phyloP scores from a whole-genome alignment of 2,113 vertebrate species.

The Girardinichthys multiradiatus region DNA sequence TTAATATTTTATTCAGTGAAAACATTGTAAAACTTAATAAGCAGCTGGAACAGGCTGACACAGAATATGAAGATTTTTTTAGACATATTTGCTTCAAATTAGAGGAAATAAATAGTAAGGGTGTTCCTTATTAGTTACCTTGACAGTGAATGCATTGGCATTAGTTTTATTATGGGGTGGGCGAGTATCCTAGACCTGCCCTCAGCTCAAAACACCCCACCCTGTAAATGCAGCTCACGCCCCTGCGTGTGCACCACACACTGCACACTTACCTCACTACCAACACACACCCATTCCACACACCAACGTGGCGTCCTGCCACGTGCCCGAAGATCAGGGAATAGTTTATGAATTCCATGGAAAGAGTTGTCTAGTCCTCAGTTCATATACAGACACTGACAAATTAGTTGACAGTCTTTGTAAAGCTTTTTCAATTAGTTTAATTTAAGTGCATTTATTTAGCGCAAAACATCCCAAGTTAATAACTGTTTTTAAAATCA shows the following conservation, averaged over 20 bases:
- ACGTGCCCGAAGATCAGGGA: constrained; percentile 43
- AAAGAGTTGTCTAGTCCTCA: constrained; percentile 51
- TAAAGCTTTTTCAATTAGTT: not conserved
- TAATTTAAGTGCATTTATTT: not conserved
- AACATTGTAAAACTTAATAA: constrained; percentile 17
- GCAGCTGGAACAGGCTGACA: constrained; percentile 18
- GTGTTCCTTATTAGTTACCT: not conserved
- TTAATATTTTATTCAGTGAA: constrained; percentile 6
- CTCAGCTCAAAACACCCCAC: constrained; percentile 40
- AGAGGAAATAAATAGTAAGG: not conserved
- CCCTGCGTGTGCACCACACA: constrained; percentile 60
- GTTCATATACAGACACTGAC: constrained; percentile 19
- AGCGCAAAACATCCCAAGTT: no score
- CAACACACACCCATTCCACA: constrained; percentile 21
- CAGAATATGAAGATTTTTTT: not conserved
- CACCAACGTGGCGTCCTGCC: not conserved
- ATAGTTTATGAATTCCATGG: constrained; percentile 44
- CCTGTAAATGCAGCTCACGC: constrained; percentile 55
- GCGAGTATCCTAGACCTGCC: not conserved
- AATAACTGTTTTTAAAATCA: no score
- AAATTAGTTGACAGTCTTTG: not conserved
- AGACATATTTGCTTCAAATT: not conserved
- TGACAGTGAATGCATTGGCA: not conserved
- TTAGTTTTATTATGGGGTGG: constrained; percentile 1
- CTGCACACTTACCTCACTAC: constrained; percentile 53